Percentiles rank a stretch among this genome's conserved stretches.
Conservation (phyloP, 2,797 vertebrate genomes). For the Muscicapa striata region DNA sequence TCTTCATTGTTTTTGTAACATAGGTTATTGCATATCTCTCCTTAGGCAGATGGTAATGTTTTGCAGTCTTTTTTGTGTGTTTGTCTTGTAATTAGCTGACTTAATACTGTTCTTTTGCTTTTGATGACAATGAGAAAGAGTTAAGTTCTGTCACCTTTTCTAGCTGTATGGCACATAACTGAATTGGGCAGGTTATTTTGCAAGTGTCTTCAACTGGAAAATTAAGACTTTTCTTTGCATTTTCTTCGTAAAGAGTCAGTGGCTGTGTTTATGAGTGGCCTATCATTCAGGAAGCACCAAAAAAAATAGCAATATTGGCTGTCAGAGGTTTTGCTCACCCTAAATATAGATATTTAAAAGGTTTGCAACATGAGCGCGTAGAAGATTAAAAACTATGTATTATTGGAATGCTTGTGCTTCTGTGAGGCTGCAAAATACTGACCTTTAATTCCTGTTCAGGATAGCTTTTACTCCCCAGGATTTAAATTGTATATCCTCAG, state of each 20-base stretch:
- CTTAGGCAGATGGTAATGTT: background rate
- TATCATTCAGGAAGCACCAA: background rate
- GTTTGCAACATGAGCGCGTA: background rate
- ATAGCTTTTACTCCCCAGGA: background rate
- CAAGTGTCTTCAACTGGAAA: slow-evolving; percentile 55
- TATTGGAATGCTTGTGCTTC: background rate
- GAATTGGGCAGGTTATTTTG: slow-evolving; percentile 47
- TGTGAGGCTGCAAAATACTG: background rate
- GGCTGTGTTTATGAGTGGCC: background rate
- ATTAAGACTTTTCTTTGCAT: slow-evolving; percentile 34
- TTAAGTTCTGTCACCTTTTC: slow-evolving; percentile 27
- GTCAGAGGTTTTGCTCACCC: background rate
- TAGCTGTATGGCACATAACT: background rate
- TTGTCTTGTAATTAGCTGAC: background rate
- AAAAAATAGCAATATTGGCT: background rate
- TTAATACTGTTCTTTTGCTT: background rate
- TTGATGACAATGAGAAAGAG: background rate
- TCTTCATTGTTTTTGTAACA: background rate
- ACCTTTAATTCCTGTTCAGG: background rate
- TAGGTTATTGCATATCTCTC: background rate
- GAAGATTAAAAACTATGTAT: background rate
- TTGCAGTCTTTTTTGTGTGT: background rate
- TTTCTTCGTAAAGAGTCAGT: background rate
- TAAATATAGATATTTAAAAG: background rate
- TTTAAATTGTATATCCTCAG: background rate